Percentiles rank a stretch among this genome's conserved stretches.
Evolutionary conservation across 2,113 vertebrate genomes (phyloP).

Genomic region (Sturnus vulgaris): DNA sequence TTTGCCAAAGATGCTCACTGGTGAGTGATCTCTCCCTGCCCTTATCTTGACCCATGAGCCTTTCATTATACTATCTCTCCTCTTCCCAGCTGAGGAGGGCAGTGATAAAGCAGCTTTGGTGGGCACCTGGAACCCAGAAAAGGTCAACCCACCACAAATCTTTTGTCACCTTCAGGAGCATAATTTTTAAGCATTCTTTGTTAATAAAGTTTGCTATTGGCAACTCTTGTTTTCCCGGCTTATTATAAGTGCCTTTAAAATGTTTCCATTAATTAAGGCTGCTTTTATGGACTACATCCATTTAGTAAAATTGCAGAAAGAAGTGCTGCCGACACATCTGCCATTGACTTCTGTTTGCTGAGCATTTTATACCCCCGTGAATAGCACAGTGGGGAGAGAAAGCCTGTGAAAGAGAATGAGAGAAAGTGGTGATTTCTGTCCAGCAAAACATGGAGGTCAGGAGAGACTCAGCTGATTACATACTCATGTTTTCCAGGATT

Average conservation of each 20-base stretch:
- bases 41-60: neutral
- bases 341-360: conserved; percentile 46
- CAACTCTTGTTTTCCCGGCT: neutral
- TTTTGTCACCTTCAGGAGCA: conserved; percentile 15
- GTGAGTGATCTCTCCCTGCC: neutral
- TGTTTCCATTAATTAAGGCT: conserved; percentile 36
- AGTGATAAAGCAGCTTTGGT: neutral
- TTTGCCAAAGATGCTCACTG: neutral
- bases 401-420: neutral
- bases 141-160: neutral
- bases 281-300: conserved; percentile 41
- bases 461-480: neutral
- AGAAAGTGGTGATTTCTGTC: conserved; percentile 33
- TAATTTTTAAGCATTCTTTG: conserved; percentile 1
- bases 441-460: conserved; percentile 49
- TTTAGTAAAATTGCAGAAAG: conserved; percentile 42
- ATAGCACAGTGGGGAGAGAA: neutral
- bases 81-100: neutral
- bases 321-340: conserved; percentile 19
- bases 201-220: conserved; percentile 55
- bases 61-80: neutral
- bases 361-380: conserved; percentile 12
- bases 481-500: conserved; percentile 8
- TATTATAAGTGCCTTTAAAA: conserved; percentile 54
- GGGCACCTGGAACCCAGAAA: neutral